Evolutionary conservation across 2,888 invertebrate species (phyloP).

Genomic region (Acleris sparsana): DNA sequence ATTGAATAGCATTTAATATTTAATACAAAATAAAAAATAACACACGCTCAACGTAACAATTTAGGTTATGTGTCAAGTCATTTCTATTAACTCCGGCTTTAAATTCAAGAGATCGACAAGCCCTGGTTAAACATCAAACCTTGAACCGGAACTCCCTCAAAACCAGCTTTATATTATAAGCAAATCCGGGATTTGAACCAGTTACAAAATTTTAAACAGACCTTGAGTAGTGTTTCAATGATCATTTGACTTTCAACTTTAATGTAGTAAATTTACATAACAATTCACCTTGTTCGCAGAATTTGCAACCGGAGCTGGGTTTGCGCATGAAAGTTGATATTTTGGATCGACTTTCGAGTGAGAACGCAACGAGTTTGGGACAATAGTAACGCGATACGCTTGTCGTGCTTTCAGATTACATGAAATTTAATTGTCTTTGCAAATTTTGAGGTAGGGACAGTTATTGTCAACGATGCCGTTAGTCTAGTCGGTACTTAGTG

Average conservation of each 20-base stretch:
- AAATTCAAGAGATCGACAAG: no score
- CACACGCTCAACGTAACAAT: no score
- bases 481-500: no score
- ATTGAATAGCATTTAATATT: no score
- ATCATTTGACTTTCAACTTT: not conserved
- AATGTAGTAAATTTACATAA: not conserved
- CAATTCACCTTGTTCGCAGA: not conserved
- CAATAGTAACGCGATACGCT: slow-evolving; percentile 44
- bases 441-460: not conserved
- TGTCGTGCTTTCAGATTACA: slow-evolving; percentile 21
- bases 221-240: not conserved
- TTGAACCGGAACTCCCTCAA: no score
- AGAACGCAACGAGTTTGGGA: slow-evolving; percentile 42
- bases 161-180: not conserved
- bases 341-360: slow-evolving; percentile 43
- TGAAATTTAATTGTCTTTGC: slow-evolving; percentile 2
- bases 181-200: not conserved
- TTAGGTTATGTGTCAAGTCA: no score
- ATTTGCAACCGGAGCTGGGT: slow-evolving; percentile 38
- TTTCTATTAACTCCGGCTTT: no score
- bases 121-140: no score
- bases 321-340: slow-evolving; percentile 52
- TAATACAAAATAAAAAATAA: no score
- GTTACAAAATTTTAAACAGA: not conserved
- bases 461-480: not conserved